Conservation (phyloP, 2,888 invertebrate species). For the Epirrhoe alternata region DNA sequence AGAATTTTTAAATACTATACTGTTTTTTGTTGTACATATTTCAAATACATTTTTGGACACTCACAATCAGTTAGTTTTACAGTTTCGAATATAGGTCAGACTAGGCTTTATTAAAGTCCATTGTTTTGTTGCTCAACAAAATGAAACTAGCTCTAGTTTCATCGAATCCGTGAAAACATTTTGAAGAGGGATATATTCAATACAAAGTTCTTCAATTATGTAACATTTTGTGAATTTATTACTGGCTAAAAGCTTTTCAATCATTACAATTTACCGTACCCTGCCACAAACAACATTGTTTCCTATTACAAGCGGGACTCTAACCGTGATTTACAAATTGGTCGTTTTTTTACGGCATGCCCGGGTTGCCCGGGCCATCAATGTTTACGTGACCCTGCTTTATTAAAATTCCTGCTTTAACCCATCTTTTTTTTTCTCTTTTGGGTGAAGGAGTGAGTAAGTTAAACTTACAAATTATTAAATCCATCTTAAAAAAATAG, state of each 20-base stretch:
- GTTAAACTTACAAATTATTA: background rate
- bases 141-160: no score
- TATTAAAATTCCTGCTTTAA: constrained; percentile 78
- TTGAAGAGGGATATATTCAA: background rate
- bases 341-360: constrained; percentile 28
- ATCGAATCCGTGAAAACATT: no score
- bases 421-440: constrained; percentile 43
- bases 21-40: background rate
- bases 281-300: constrained; percentile 20
- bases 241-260: constrained; percentile 12
- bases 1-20: background rate
- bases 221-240: constrained; percentile 8
- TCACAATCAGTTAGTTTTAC: no score
- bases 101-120: no score
- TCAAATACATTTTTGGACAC: background rate
- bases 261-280: constrained; percentile 11
- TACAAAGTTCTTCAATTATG: background rate
- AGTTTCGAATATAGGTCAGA: no score
- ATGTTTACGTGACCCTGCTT: constrained; percentile 77
- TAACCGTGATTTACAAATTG: constrained; percentile 36
- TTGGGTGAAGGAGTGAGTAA: background rate
- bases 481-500: background rate
- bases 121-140: no score
- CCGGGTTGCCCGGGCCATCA: constrained; percentile 54
- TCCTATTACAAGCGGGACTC: constrained; percentile 18